Evolutionary conservation across 1,140 invertebrate genomes (phyloP).

Genomic region (Ylistrum balloti): DNA sequence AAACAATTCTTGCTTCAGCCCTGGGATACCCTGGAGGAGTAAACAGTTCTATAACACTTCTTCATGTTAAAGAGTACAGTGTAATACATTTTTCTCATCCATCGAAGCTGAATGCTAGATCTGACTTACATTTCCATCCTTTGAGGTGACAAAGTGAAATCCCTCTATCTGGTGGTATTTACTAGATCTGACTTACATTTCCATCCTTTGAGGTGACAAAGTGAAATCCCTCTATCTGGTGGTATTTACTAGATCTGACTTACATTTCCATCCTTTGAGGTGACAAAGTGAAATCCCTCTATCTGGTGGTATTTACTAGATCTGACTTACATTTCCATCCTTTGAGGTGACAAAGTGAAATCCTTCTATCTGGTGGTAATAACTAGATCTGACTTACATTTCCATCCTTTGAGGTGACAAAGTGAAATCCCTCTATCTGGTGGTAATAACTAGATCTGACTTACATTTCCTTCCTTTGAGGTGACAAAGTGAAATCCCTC

Average conservation of each 20-base stretch:
- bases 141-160: too few species aligned
- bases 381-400: too few species aligned
- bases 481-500: too few species aligned
- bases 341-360: background rate
- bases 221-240: background rate
- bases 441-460: too few species aligned
- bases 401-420: background rate
- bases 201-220: background rate
- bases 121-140: background rate
- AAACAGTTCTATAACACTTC: background rate
- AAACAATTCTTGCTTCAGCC: slow-evolving; percentile 71
- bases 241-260: background rate
- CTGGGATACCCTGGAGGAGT: slow-evolving; percentile 69
- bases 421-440: background rate
- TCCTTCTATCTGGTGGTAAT: too few species aligned
- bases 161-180: too few species aligned
- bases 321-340: background rate
- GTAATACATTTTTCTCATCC: too few species aligned
- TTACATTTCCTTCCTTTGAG: too few species aligned
- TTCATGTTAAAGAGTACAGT: background rate
- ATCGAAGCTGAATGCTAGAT: too few species aligned
- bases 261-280: background rate
- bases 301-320: too few species aligned
- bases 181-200: too few species aligned
- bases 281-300: too few species aligned